A percentile compares a stretch with the other conserved stretches of the same genome.
Conservation (phyloP, 2,888 invertebrate species). For the Hoplodrina blanda region DNA sequence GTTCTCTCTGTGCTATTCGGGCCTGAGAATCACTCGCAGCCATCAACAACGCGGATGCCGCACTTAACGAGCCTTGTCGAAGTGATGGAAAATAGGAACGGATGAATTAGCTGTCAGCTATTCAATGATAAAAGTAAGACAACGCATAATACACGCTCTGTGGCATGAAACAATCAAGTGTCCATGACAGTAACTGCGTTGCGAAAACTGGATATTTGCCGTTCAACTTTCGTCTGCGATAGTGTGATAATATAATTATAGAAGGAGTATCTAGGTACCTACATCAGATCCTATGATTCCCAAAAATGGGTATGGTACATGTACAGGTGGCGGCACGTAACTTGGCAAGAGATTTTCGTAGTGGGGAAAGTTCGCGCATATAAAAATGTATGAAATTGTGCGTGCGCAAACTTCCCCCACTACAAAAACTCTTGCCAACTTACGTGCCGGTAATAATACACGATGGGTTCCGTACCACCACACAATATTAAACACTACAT, state of each 20-base stretch:
- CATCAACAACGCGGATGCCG: conserved; percentile 88
- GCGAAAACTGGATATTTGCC: conserved; percentile 48
- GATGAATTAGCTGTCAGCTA: conserved; percentile 87
- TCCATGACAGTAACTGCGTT: conserved; percentile 69
- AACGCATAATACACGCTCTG: conserved; percentile 75
- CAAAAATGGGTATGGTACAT: no score
- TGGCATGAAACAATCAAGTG: conserved; percentile 81
- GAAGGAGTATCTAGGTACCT: neutral
- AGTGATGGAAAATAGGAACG: conserved; percentile 87
- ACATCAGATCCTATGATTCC: no score
- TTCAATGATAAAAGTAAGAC: conserved; percentile 83
- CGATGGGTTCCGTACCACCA: no score
- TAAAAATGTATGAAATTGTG: no score
- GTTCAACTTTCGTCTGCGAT: conserved; percentile 22
- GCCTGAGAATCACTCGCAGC: conserved; percentile 89
- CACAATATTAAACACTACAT: no score
- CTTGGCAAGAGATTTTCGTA: no score
- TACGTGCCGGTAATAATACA: no score
- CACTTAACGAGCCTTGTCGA: conserved; percentile 90
- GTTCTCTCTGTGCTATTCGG: conserved; percentile 85
- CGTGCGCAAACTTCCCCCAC: no score
- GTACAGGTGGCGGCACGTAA: no score
- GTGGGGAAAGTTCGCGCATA: no score
- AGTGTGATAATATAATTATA: neutral
- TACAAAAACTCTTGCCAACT: no score